Percentiles rank a stretch among this genome's conserved stretches.
phyloP scores from a whole-genome alignment of 2,888 invertebrate species.

The Acrocyrtus sp. region DNA sequence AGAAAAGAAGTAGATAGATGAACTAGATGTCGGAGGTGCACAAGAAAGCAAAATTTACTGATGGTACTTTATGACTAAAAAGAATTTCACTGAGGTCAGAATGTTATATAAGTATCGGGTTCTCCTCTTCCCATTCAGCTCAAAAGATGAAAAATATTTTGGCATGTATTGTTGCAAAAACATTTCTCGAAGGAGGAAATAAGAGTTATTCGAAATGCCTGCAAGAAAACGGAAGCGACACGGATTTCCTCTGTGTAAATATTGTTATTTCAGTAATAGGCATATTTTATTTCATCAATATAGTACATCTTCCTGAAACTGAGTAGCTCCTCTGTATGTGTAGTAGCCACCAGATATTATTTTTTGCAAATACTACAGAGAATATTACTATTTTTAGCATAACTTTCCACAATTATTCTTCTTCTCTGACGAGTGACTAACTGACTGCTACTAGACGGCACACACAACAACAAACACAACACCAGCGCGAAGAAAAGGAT shows the following conservation, averaged over 20 bases:
- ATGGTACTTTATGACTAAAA: constrained; percentile 25
- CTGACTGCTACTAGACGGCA: constrained; percentile 12
- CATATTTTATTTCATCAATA: no score
- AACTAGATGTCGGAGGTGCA: constrained; percentile 23
- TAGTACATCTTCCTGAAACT: no score
- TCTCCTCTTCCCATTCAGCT: not conserved
- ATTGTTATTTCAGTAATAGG: no score
- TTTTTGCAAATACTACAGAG: no score
- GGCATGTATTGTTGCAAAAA: constrained; percentile 33
- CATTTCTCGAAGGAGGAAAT: no score
- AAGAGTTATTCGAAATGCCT: no score
- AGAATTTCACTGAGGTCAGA: not conserved
- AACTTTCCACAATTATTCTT: constrained; percentile 40
- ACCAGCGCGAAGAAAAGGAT: constrained; percentile 4
- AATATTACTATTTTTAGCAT: constrained; percentile 40
- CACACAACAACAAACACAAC: not conserved
- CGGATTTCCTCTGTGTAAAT: no score
- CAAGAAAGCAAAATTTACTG: constrained; percentile 14
- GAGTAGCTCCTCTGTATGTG: no score
- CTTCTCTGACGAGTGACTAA: constrained; percentile 12
- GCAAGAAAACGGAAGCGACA: no score
- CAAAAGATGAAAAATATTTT: constrained; percentile 6
- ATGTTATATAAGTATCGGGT: not conserved
- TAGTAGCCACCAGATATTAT: no score
- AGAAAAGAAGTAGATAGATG: constrained; percentile 1